Percentiles rank a stretch among this genome's conserved stretches.
These are phyloP conservation scores for Sclerurus mexicanus DNA, from an alignment of 2,113 vertebrate species.

Conservation along the genomic window DNA sequence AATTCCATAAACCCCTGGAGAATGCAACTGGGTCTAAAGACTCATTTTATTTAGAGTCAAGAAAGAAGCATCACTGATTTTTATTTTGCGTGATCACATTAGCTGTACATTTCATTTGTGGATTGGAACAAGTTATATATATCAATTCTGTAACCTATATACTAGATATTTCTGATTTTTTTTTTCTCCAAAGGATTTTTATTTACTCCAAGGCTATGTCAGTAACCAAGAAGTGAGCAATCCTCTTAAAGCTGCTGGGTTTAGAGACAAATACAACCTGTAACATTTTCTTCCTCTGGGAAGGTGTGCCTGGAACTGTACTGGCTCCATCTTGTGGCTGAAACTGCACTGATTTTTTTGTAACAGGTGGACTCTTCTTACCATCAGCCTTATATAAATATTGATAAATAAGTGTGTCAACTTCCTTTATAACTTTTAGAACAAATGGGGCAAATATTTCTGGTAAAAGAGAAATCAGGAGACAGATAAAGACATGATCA, in stretches of 20 bases:
- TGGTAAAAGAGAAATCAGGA: neutral
- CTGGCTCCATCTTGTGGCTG: conserved; percentile 61
- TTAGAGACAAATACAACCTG: neutral
- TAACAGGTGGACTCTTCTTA: neutral
- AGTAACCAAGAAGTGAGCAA: neutral
- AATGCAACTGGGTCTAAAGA: neutral
- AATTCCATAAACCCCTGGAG: neutral
- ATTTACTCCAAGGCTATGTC: neutral
- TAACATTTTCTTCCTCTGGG: neutral
- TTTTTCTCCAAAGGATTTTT: neutral
- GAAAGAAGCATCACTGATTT: neutral
- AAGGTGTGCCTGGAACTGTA: neutral
- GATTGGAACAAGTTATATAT: neutral
- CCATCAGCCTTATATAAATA: neutral
- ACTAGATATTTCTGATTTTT: neutral
- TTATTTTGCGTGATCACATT: neutral
- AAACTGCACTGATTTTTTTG: neutral
- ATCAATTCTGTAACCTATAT: neutral
- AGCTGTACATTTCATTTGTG: neutral
- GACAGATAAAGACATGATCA: neutral
- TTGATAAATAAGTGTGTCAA: neutral
- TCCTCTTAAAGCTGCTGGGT: neutral
- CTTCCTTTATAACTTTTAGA: neutral
- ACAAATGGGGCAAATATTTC: neutral
- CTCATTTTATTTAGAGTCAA: neutral